Conservation (phyloP, 2,888 invertebrate genomes). For the Campoplex nolae region DNA sequence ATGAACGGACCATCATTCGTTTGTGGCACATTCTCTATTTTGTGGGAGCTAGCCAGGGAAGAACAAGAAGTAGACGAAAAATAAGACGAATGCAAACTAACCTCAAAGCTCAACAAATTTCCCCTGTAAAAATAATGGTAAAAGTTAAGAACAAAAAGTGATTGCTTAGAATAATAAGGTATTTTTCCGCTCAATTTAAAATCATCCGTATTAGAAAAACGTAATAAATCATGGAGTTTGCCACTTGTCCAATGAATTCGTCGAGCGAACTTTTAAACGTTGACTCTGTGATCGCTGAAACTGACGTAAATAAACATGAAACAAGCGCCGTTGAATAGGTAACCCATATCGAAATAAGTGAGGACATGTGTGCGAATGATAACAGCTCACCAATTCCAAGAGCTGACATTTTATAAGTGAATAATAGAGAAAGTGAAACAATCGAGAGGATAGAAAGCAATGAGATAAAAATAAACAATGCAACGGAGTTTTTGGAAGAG, state of each 20-base stretch:
- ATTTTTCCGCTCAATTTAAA: not conserved
- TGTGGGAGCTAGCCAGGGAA: too few species aligned
- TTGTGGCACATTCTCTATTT: too few species aligned
- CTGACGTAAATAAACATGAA: slow-evolving; percentile 21
- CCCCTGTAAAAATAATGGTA: not conserved
- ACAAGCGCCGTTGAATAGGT: not conserved
- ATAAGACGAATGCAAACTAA: not conserved
- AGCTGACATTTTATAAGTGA: not conserved
- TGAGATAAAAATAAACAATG: not conserved
- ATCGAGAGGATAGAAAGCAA: not conserved
- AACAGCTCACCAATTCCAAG: not conserved
- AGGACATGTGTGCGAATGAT: slow-evolving; percentile 29
- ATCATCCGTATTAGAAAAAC: not conserved
- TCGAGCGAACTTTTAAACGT: not conserved
- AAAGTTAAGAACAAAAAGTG: not conserved
- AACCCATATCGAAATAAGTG: slow-evolving; percentile 9
- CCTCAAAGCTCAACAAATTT: not conserved
- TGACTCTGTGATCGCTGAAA: slow-evolving; percentile 3
- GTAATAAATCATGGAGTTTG: not conserved
- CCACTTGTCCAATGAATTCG: not conserved
- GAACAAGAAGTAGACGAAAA: too few species aligned
- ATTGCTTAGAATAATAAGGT: not conserved
- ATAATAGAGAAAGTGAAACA: not conserved
- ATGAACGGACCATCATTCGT: too few species aligned
- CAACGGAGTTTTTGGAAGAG: not conserved